Evolutionary conservation across 2,888 invertebrate species (phyloP), one percentile per base, ranked within the genome.

Genomic region (Chesias legatella): DNA sequence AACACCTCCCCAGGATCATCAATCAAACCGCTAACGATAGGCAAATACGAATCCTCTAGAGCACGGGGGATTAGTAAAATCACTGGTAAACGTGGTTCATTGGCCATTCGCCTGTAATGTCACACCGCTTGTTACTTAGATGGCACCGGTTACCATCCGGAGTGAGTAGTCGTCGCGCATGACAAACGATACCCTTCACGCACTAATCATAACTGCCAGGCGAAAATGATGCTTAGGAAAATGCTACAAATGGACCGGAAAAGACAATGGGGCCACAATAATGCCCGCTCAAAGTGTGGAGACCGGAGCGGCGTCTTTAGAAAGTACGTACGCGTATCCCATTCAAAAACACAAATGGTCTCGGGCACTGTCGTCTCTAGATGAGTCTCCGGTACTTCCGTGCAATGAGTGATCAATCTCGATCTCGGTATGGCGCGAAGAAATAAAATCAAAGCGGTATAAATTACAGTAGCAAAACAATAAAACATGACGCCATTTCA

Each of bases 141-240:
- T 42, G 32, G 58, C 56, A 67, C 71, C 63, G 58, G 79, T 79
- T 73, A 67, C 78, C 78, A 80, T 77, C 78, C 78, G 79, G 64
- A 54, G 47, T 55, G 25, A 38, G 39, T 24, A 38, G 49, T 56
- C 63, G 72, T 67, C 69, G 67, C 69, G 80, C 78, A 76, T 81
- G 71, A 76, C 73, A 78, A 79, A 69, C 67, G 58, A 66, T 60
- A 60, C 61, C 54, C 56, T 53, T 47, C 50, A 53, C 58, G 56
- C 52, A 58, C 57, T 53, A 49, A 56, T 54, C 49, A 40, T 38
- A 48, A 54, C 43, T 60, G 45, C 36, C 36, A 45, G 22, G 25
- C 33, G 33, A 45, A 45, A 40, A 36, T 41, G 30, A 26, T n/a
- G 26, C 45, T 40, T 45, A 30, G 40, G 36, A 26, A 45, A 45